Conservation (phyloP, 37 sponge, comb jelly and placozoan species). For the Hexactinellida sp. region DNA sequence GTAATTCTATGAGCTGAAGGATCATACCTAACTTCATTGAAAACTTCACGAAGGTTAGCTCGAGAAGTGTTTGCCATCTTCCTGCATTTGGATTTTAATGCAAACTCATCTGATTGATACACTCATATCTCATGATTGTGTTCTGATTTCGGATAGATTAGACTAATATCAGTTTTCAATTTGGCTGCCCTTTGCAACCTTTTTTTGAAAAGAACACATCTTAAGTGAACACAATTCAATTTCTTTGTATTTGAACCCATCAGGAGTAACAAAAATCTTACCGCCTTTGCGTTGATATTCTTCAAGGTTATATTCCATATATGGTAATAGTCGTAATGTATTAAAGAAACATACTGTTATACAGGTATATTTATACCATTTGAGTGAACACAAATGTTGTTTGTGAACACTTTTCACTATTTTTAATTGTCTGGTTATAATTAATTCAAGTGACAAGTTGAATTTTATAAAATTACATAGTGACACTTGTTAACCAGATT, state of each 20-base stretch:
- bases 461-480: no score
- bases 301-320: neutral
- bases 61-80: neutral
- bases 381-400: neutral
- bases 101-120: neutral
- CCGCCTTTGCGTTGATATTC: neutral
- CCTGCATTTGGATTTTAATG: conserved; percentile 14
- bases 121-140: neutral
- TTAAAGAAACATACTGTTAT: neutral
- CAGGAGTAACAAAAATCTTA: conserved; percentile 11
- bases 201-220: conserved; percentile 10
- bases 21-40: conserved; percentile 11
- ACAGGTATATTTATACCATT: neutral
- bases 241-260: neutral
- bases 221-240: neutral
- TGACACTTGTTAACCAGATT: no score
- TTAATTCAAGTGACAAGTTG: no score
- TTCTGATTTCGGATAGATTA: conserved; percentile 14
- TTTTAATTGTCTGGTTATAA: conserved; percentile 7
- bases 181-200: neutral
- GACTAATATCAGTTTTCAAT: neutral
- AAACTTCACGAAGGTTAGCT: conserved; percentile 1
- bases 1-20: neutral
- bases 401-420: neutral
- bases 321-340: neutral